phyloP scores from a whole-genome alignment of 1,140 invertebrate genomes.

The Drosophila nebulosa region DNA sequence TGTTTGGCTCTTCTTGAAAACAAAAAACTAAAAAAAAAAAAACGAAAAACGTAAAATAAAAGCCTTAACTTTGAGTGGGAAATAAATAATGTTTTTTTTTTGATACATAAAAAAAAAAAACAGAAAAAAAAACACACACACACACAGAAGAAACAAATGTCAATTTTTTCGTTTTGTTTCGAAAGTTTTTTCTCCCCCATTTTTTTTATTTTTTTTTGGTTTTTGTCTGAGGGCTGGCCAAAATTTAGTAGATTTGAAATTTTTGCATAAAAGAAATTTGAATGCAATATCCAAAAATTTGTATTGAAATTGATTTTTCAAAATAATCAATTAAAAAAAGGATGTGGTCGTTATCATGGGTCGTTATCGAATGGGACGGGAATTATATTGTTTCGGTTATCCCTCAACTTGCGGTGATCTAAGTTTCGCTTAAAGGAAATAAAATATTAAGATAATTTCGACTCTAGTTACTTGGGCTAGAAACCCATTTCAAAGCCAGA shows the following conservation, averaged over 20 bases:
- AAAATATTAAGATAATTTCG: no score
- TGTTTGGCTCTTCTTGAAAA: slow-evolving; percentile 28
- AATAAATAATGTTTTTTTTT: slow-evolving; percentile 52
- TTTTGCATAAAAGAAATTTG: background rate
- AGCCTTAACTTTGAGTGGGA: slow-evolving; percentile 19
- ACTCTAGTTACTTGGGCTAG: no score
- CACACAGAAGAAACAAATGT: background rate
- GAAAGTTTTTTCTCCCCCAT: background rate
- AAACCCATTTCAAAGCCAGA: no score
- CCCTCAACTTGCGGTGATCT: no score
- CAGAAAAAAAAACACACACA: no score
- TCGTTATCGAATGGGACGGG: no score
- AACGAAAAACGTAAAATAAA: background rate
- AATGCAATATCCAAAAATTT: background rate
- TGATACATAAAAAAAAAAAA: slow-evolving; percentile 37
- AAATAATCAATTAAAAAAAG: no score
- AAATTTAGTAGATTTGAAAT: background rate
- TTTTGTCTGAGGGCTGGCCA: background rate
- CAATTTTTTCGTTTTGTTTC: background rate
- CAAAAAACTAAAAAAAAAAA: slow-evolving; percentile 2
- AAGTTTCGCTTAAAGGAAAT: no score
- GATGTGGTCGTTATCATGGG: no score
- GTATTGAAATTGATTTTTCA: background rate
- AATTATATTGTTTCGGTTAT: no score
- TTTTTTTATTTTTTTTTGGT: background rate